Percentiles rank a stretch among this genome's conserved stretches.
phyloP scores from a whole-genome alignment of 2,113 vertebrate genomes.

The Sus scrofa region DNA sequence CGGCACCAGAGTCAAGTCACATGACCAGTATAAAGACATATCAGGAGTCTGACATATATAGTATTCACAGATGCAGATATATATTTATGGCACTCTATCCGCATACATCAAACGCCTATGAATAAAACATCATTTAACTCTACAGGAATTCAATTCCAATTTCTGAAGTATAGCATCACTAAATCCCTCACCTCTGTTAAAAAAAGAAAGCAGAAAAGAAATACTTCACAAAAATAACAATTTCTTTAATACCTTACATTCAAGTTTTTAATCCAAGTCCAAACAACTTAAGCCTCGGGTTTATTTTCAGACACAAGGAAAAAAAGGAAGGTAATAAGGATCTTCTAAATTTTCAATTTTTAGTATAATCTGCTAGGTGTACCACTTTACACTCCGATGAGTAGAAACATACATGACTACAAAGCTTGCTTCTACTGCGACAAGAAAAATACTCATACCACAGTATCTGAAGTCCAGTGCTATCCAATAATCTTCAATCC shows the following conservation, averaged over 20 bases:
- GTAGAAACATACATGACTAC: accelerated
- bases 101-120: conserved; percentile 25
- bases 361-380: not conserved
- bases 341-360: not conserved
- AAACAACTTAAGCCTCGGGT: not conserved
- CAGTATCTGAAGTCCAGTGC: not conserved
- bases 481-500: too few relatives aligned
- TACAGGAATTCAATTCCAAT: conserved; percentile 1
- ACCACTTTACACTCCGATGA: not conserved
- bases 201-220: not conserved
- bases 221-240: not conserved
- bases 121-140: conserved; percentile 61
- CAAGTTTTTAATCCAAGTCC: not conserved
- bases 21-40: not conserved
- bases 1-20: not conserved
- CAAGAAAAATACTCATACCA: accelerated
- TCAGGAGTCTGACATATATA: not conserved
- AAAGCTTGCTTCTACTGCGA: accelerated
- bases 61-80: conserved; percentile 20
- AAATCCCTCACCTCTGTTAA: conserved; percentile 22
- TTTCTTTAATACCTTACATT: not conserved
- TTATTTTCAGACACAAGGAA: not conserved
- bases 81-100: conserved; percentile 36
- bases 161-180: not conserved
- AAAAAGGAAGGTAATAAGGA: not conserved